phyloP scores from a whole-genome alignment of 2,113 vertebrate species.

The Agapornis roseicollis region DNA sequence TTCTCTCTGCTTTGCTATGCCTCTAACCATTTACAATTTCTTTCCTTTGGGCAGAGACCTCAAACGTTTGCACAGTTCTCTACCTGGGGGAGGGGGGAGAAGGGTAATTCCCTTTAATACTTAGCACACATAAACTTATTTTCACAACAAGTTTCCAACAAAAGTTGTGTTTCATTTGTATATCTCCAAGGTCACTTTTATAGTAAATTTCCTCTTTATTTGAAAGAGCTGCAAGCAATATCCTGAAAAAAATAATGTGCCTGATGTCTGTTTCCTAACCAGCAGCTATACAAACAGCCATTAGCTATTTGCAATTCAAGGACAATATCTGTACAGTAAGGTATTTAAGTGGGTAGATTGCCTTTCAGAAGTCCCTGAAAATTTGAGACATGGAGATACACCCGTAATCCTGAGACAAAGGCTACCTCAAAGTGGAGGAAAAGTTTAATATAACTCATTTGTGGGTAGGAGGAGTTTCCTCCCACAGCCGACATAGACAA shows the following conservation, averaged over 20 bases:
- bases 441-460: not conserved
- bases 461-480: not conserved
- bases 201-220: not conserved
- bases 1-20: not conserved
- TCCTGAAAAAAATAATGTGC: not conserved
- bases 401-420: not conserved
- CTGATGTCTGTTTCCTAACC: not conserved
- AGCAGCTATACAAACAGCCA: slow-evolving; percentile 12
- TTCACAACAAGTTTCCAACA: not conserved
- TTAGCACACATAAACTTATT: not conserved
- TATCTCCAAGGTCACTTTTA: not conserved
- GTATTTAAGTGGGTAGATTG: not conserved
- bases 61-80: not conserved
- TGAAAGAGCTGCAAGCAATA: not conserved
- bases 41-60: not conserved
- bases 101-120: not conserved
- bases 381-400: not conserved
- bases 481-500: not conserved
- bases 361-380: not conserved
- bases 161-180: not conserved
- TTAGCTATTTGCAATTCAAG: not conserved
- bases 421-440: not conserved
- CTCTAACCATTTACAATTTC: not conserved
- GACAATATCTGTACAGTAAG: not conserved
- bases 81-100: not conserved